Base-by-base conservation (phyloP, 2,888 invertebrate genomes). In the Callinectes sapidus region DNA sequence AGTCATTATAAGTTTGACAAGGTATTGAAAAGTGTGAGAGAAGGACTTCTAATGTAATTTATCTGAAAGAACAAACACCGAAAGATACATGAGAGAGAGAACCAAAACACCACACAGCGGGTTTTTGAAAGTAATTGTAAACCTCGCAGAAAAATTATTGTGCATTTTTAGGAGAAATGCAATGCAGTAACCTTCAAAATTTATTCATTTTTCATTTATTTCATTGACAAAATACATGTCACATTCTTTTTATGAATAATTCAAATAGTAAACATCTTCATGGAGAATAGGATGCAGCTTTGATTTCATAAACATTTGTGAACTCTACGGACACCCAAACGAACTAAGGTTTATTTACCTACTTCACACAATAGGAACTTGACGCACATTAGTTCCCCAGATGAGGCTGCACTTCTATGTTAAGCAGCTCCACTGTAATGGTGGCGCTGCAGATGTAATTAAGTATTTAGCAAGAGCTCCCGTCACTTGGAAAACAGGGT, bases 371-470 rank as follows among this genome's bases (percentile, higher is more conserved):
- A 71, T 28, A 28, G 71, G 71, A 71, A 71, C 71, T 6, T 28
- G 71, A 71, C 71, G 28, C 71, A 71, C 28, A 5, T 28, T 71
- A n/a, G 28, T n/a, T 13, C 3, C 28, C 28, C 28, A 71, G 28
- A 10, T 13, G 28, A 71, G 28, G 28, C 71, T 71, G n/a, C 71
- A 71, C 71, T n/a, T 71, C n/a, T 81, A 35, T n/a, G 71, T 81
- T 35, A 81, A 16, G 81, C 81, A 81, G 35, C n/a, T 16, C 28
- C 14, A 32, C 35, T 81, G 14, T 35, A 35, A 35, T 35, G 8
- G 81, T n/a, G 81, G 81, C 81, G 81, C 81, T 81, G 81, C 81
- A 32, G 35, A 32, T 13, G 81, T 81, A 81, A 81, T 81, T 81
- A 81, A 81, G 81, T 81, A 81, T 81, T 81, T 81, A 81, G 81